A percentile compares a stretch with the other conserved stretches of the same genome.
Evolutionary conservation across 2,113 vertebrate genomes (phyloP).

Genomic region (Larimichthys polyactis): DNA sequence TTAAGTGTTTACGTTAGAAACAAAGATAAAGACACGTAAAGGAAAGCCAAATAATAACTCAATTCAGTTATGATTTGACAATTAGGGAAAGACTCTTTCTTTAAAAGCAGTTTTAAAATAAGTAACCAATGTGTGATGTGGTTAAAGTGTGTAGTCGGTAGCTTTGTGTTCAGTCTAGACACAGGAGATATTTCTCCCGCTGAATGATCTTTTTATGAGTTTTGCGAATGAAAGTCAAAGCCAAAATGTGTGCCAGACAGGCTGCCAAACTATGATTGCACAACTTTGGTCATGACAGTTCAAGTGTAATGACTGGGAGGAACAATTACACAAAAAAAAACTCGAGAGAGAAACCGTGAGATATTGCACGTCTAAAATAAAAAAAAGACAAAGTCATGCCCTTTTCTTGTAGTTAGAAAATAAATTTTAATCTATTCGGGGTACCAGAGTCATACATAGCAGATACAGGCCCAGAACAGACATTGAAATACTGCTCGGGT

Average conservation of each 20-base stretch:
- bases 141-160: too few relatives aligned
- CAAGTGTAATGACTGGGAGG: background rate
- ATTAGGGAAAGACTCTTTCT: background rate
- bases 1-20: background rate
- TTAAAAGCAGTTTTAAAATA: background rate
- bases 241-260: background rate
- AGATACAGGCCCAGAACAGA: conserved; percentile 70
- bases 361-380: background rate
- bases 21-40: background rate
- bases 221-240: conserved; percentile 50
- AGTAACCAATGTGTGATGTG: background rate
- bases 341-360: background rate
- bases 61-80: background rate
- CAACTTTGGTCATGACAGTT: conserved; percentile 25
- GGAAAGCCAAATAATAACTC: background rate
- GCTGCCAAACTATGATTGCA: conserved; percentile 34
- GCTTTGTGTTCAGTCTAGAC: background rate
- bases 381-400: too few relatives aligned
- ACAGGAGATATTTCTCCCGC: background rate
- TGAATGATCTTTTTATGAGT: conserved; percentile 4
- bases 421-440: conserved; percentile 78
- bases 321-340: background rate
- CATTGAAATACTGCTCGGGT: conserved; percentile 73
- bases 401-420: conserved; percentile 74
- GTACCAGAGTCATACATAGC: conserved; percentile 75